Conservation (phyloP, 2,113 vertebrate genomes). For the Xenopus borealis region DNA sequence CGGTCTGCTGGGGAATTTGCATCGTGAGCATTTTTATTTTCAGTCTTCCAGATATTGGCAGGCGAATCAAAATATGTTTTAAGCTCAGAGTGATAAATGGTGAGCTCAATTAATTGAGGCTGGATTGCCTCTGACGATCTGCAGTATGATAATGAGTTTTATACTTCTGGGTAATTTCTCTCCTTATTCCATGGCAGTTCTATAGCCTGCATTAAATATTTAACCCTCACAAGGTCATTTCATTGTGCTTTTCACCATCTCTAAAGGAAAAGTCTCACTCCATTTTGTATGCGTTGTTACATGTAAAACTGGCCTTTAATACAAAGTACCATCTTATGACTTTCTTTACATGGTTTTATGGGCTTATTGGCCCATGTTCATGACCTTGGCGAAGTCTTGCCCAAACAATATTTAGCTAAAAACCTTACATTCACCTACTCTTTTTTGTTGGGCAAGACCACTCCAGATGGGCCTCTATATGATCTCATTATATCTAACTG, state of each 20-base stretch:
- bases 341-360: no score
- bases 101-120: slow-evolving; percentile 39
- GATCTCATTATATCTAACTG: no score
- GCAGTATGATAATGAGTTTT: slow-evolving; percentile 38
- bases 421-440: no score
- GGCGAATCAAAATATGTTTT: slow-evolving; percentile 45
- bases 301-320: no score
- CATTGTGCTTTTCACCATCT: not conserved
- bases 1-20: slow-evolving; percentile 44
- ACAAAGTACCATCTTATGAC: no score
- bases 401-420: no score
- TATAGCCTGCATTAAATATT: slow-evolving; percentile 7
- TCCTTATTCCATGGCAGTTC: slow-evolving; percentile 20
- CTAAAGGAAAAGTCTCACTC: no score
- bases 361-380: no score
- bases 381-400: no score
- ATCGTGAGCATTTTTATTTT: slow-evolving; percentile 45
- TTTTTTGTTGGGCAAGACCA: no score
- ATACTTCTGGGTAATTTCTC: slow-evolving; percentile 39
- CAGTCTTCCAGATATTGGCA: slow-evolving; percentile 45
- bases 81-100: slow-evolving; percentile 44
- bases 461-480: no score
- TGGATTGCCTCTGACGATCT: slow-evolving; percentile 37
- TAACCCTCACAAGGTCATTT: slow-evolving; percentile 6
- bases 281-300: no score